Conservation (phyloP, 2,113 vertebrate species). For the Ascaphus truei region DNA sequence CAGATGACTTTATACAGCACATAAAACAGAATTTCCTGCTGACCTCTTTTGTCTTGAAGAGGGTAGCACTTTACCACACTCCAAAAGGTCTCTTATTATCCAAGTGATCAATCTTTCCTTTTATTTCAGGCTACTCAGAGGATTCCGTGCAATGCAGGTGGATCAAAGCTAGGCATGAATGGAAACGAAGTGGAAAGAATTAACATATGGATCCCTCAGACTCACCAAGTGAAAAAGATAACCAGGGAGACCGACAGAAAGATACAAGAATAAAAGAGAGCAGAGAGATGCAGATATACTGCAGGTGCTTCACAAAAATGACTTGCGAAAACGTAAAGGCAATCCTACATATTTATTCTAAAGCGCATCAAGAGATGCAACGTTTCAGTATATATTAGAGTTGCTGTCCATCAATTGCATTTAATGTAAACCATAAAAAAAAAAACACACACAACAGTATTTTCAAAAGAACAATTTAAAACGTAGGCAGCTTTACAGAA, state of each 20-base stretch:
- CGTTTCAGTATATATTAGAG: too few relatives aligned
- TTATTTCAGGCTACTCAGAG: not conserved
- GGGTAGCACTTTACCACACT: conserved; percentile 31
- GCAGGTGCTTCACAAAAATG: too few relatives aligned
- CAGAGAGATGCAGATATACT: not conserved
- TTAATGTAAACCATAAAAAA: too few relatives aligned
- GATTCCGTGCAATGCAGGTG: conserved; percentile 24
- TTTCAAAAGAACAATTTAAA: too few relatives aligned
- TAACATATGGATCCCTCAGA: not conserved
- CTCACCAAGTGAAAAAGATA: conserved; percentile 4
- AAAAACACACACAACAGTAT: too few relatives aligned
- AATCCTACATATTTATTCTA: too few relatives aligned
- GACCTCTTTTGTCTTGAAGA: conserved; percentile 38
- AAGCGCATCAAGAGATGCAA: too few relatives aligned
- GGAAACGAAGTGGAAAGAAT: conserved; percentile 40
- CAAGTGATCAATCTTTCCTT: conserved; percentile 12
- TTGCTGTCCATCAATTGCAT: too few relatives aligned
- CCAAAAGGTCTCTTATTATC: conserved; percentile 30
- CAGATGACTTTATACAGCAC: conserved; percentile 33
- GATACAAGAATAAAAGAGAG: not conserved
- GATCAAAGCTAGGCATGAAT: conserved; percentile 35
- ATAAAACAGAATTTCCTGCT: conserved; percentile 42
- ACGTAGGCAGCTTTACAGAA: too few relatives aligned
- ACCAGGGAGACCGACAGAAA: not conserved
- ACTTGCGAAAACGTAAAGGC: too few relatives aligned